phyloP scores from a whole-genome alignment of 2,888 invertebrate species.

The Tanypteryx hageni region DNA sequence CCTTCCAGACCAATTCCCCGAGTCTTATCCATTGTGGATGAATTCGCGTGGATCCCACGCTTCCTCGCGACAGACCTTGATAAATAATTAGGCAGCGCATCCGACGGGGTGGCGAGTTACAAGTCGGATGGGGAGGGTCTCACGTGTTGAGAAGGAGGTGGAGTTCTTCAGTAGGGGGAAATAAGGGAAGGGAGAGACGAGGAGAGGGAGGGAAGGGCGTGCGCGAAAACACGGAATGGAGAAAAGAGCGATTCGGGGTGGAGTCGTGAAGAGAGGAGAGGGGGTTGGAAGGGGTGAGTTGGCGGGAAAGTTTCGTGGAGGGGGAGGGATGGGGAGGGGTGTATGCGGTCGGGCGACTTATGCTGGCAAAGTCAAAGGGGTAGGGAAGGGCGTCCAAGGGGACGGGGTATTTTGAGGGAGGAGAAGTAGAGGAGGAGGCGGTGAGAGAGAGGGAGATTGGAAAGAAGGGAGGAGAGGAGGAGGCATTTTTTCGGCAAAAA shows the following conservation, averaged over 20 bases:
- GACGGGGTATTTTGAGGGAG: neutral
- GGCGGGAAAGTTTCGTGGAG: no score
- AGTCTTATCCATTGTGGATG: slow-evolving; percentile 31
- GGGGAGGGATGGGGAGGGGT: no score
- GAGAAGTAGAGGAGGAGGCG: neutral
- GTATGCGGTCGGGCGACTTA: no score
- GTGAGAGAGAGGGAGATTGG: no score
- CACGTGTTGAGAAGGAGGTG: neutral
- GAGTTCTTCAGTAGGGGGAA: neutral
- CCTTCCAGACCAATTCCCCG: neutral
- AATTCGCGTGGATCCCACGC: neutral
- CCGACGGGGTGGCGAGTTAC: slow-evolving; percentile 24
- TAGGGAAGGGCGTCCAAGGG: neutral
- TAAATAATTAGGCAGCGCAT: slow-evolving; percentile 17
- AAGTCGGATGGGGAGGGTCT: neutral
- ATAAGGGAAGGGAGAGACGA: neutral
- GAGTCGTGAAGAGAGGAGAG: no score
- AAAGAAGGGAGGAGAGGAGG: no score
- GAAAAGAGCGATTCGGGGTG: no score
- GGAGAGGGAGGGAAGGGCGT: neutral
- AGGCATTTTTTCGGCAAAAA: neutral
- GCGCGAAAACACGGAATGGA: no score
- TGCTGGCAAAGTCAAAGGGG: no score
- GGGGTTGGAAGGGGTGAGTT: no score
- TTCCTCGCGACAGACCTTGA: neutral